phyloP scores from a whole-genome alignment of 2,797 vertebrate genomes.

The Cephalopachus bancanus region DNA sequence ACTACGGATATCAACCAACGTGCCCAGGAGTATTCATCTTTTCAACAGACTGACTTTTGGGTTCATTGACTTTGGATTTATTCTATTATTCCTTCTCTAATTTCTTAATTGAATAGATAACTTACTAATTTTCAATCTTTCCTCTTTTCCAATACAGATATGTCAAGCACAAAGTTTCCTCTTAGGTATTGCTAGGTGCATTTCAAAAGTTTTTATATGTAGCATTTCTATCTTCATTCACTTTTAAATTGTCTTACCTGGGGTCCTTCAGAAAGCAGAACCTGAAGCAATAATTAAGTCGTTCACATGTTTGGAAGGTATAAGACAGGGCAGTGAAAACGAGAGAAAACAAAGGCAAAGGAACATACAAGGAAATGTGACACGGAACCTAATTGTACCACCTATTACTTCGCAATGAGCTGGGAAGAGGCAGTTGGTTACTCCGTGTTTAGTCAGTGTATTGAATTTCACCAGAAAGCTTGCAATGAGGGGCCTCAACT shows the following conservation, averaged over 20 bases:
- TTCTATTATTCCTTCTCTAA: not conserved
- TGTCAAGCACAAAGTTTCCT: not conserved
- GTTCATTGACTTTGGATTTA: not conserved
- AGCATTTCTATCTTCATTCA: not conserved
- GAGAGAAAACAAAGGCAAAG: not conserved
- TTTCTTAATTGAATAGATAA: not conserved
- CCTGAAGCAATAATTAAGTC: not conserved
- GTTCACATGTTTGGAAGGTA: not conserved
- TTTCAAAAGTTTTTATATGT: not conserved
- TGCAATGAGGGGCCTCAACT: not conserved
- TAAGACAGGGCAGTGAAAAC: not conserved
- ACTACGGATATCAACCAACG: not conserved
- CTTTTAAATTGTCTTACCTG: not conserved
- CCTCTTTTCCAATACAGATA: not conserved
- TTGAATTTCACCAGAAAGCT: not conserved
- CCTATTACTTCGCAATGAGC: not conserved
- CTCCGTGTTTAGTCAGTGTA: not conserved
- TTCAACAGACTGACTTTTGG: not conserved
- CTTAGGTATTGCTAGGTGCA: not conserved
- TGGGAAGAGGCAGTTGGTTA: not conserved
- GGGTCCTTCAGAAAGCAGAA: not conserved
- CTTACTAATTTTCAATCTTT: not conserved
- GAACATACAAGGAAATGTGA: no score
- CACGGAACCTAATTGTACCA: accelerated
- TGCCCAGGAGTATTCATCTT: not conserved